Conservation (phyloP, 1,140 invertebrate species). For the Bombus superbus region DNA sequence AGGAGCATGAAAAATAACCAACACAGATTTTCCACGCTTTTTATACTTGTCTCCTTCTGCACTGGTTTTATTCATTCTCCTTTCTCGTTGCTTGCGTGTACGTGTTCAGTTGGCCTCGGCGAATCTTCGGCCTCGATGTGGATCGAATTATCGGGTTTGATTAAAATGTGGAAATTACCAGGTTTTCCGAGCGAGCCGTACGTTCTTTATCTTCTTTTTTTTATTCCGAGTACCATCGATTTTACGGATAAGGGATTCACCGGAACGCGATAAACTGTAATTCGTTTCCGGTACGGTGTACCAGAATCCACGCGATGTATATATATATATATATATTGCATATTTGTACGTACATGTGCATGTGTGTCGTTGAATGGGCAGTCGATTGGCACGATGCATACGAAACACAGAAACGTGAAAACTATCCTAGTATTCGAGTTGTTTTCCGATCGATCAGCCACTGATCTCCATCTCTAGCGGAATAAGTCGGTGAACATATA, state of each 20-base stretch:
- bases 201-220: neutral
- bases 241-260: neutral
- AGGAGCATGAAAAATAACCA: neutral
- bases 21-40: neutral
- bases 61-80: too few relatives aligned
- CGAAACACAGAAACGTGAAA: neutral
- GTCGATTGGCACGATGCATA: neutral
- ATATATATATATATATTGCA: neutral
- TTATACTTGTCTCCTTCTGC: neutral
- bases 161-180: conserved; percentile 29
- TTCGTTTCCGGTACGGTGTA: neutral
- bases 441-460: neutral
- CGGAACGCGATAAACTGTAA: conserved; percentile 5
- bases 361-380: neutral
- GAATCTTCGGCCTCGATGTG: neutral
- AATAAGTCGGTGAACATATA: neutral
- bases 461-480: neutral
- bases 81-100: neutral
- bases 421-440: neutral
- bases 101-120: neutral
- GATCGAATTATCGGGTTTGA: conserved; percentile 27
- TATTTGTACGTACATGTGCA: neutral
- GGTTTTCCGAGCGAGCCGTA: neutral
- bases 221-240: neutral
- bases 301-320: neutral